A percentile compares a stretch with the other conserved stretches of the same genome.
Conservation (phyloP, 2,888 invertebrate species). For the Mayetiola destructor region DNA sequence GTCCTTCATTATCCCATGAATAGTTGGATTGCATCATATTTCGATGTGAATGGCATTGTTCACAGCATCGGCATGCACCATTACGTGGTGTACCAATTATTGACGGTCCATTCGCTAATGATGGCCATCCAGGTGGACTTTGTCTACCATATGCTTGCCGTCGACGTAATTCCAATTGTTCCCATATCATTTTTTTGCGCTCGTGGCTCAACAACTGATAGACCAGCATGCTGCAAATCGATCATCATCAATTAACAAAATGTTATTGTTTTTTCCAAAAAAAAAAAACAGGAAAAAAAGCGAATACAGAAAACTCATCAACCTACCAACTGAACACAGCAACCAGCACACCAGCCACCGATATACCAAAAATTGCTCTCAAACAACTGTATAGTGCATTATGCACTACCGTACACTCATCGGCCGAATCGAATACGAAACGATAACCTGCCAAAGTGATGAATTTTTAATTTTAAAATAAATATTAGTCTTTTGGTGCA, state of each 20-base stretch:
- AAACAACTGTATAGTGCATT: constrained; percentile 78
- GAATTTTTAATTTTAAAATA: not conserved
- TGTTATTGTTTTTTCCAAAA: constrained; percentile 45
- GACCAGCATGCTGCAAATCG: constrained; percentile 15
- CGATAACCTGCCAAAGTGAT: constrained; percentile 43
- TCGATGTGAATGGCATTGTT: constrained; percentile 45
- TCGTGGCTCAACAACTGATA: constrained; percentile 51
- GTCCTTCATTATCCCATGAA: constrained; percentile 41
- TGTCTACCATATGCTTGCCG: constrained; percentile 52
- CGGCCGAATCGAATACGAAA: constrained; percentile 73
- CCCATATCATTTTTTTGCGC: constrained; percentile 91
- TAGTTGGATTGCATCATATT: constrained; percentile 42
- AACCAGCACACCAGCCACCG: constrained; percentile 76
- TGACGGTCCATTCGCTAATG: constrained; percentile 29
- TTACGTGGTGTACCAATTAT: constrained; percentile 32
- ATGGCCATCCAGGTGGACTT: constrained; percentile 20
- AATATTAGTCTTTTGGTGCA: no score
- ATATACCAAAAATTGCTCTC: constrained; percentile 78
- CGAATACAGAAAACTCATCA: no score
- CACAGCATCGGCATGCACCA: constrained; percentile 50
- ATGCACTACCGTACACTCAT: constrained; percentile 81
- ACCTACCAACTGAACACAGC: constrained; percentile 87
- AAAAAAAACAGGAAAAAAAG: no score
- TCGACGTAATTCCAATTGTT: constrained; percentile 72
- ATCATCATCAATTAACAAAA: constrained; percentile 25